These are phyloP conservation scores for Sebastes taczanowskii DNA, from an alignment of 2,797 vertebrate genomes.

Conservation along the genomic window DNA sequence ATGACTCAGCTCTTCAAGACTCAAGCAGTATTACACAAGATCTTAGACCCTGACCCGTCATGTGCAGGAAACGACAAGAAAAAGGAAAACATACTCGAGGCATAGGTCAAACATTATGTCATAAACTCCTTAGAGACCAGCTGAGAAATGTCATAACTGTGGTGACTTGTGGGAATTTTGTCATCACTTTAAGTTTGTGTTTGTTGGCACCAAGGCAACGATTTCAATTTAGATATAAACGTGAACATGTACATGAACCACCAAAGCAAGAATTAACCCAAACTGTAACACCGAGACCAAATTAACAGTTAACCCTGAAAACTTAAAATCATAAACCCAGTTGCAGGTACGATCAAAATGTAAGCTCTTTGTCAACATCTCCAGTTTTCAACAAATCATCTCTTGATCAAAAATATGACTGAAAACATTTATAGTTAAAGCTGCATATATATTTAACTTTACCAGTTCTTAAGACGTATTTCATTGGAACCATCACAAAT, in stretches of 20 bases:
- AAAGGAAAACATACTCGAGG: not conserved
- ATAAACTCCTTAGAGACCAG: not conserved
- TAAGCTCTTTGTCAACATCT: not conserved
- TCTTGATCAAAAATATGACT: not conserved
- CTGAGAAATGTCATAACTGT: not conserved
- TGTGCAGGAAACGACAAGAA: not conserved
- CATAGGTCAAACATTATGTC: not conserved
- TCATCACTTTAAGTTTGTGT: not conserved
- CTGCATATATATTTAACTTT: not conserved
- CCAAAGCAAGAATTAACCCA: not conserved
- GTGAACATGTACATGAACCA: not conserved
- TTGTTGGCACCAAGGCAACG: too few relatives aligned
- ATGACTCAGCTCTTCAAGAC: not conserved
- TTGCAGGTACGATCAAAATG: not conserved
- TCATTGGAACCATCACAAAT: not conserved
- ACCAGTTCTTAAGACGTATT: not conserved
- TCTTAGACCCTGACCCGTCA: not conserved
- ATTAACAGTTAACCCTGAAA: not conserved
- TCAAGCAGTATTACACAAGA: not conserved
- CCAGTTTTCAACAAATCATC: not conserved
- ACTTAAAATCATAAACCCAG: not conserved
- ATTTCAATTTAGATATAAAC: not conserved
- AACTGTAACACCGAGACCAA: not conserved
- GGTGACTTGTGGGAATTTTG: not conserved
- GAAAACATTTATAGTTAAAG: not conserved